These are phyloP conservation scores for Hypolimnas misippus DNA, from an alignment of 2,888 invertebrate species.

Conservation along the genomic window DNA sequence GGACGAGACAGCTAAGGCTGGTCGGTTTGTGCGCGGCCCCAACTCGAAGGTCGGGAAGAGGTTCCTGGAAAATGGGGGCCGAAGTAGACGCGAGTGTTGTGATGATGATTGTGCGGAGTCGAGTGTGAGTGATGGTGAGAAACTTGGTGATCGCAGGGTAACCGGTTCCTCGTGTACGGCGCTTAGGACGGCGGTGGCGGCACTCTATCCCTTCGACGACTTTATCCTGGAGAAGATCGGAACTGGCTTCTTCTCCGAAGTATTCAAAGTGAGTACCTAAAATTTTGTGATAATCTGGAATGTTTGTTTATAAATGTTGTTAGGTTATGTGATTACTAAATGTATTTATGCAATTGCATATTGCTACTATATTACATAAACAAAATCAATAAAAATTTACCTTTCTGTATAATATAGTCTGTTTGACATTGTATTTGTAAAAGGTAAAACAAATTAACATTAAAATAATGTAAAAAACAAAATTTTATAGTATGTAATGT, in stretches of 20 bases:
- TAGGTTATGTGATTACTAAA: not conserved
- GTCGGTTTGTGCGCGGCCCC: slow-evolving; percentile 75
- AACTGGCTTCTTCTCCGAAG: slow-evolving; percentile 98
- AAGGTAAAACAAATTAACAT: not conserved
- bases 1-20: slow-evolving; percentile 77
- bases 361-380: not conserved
- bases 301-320: slow-evolving; percentile 9
- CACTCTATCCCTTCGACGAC: slow-evolving; percentile 96
- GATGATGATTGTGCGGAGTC: slow-evolving; percentile 77
- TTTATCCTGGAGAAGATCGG: slow-evolving; percentile 97
- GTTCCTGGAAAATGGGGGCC: slow-evolving; percentile 60
- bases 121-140: slow-evolving; percentile 78
- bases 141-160: slow-evolving; percentile 74
- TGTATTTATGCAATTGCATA: not conserved
- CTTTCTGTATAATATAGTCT: not conserved
- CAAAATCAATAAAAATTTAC: too few species aligned
- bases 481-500: not conserved
- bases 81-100: slow-evolving; percentile 76
- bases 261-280: slow-evolving; percentile 93
- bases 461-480: not conserved
- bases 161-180: slow-evolving; percentile 92
- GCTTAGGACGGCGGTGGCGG: slow-evolving; percentile 94
- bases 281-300: not conserved
- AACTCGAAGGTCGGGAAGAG: slow-evolving; percentile 71
- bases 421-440: too few species aligned